Conservation (phyloP, 2,888 invertebrate species). For the Iphiclides podalirius region DNA sequence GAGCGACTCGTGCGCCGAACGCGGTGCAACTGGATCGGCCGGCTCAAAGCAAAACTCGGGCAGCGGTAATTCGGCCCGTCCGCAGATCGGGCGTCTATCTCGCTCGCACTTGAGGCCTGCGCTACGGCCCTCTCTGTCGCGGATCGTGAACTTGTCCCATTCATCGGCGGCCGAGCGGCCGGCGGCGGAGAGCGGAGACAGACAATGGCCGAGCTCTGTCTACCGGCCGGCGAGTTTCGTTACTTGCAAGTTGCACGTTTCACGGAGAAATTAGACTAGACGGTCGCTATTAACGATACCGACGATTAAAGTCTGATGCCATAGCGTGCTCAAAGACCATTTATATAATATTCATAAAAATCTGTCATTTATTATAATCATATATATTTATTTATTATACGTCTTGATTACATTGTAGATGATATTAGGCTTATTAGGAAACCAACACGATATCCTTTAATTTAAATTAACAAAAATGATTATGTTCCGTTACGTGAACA, state of each 20-base stretch:
- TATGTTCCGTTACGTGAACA: too few species aligned
- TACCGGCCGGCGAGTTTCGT: slow-evolving; percentile 1
- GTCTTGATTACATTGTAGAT: too few species aligned
- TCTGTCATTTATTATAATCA: not conserved
- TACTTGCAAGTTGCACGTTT: slow-evolving; percentile 4
- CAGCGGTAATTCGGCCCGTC: slow-evolving; percentile 66
- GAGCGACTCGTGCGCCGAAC: slow-evolving; percentile 61
- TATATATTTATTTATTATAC: too few species aligned
- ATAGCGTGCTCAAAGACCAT: too few species aligned
- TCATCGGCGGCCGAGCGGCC: slow-evolving; percentile 58
- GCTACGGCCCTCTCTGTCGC: slow-evolving; percentile 35
- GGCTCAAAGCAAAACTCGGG: slow-evolving; percentile 67
- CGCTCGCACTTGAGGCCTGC: slow-evolving; percentile 37
- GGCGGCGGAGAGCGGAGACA: slow-evolving; percentile 48
- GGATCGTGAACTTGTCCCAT: slow-evolving; percentile 66
- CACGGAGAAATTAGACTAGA: not conserved
- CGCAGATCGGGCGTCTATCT: slow-evolving; percentile 41
- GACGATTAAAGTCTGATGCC: not conserved
- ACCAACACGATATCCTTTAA: too few species aligned
- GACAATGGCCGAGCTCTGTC: slow-evolving; percentile 53
- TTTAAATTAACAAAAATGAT: too few species aligned
- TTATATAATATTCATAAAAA: not conserved
- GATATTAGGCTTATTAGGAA: too few species aligned
- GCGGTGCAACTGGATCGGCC: slow-evolving; percentile 53
- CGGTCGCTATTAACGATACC: not conserved